Base-by-base conservation (phyloP, 2,888 invertebrate genomes). In the Sinodicranocentrus sp. region DNA sequence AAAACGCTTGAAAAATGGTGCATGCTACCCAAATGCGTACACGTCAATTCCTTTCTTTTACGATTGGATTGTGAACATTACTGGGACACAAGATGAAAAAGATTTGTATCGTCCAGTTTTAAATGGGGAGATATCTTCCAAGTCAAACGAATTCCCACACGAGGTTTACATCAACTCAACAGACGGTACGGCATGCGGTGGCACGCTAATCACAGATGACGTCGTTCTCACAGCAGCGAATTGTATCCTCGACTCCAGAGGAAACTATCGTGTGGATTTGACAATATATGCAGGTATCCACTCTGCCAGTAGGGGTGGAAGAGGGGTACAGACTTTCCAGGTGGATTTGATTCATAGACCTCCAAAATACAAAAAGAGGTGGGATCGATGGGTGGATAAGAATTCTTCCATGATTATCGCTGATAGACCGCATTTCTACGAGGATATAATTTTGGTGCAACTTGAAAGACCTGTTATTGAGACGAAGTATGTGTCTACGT, bases 141-240 rank as follows among this genome's bases (percentile, higher is more conserved):
- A 28, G 13, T 33, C 78, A 6, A 71, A 39, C 21, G 78, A 78
- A 21, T 78, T 78, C 57, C 78, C 78, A 15, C 78, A 78, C n/a
- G 48, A 70, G 25, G 78, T 78, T 23, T 78, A 78, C 63, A 78
- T 78, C 1, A 78, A 78, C 25, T 78, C 78, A n/a, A 78, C 78
- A 2, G 78, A 78, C 33, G 78, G 78, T 15, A 78, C 63, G 2
- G 70, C 78, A 8, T 78, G 78, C 33, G 78, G 78, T 10, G 78
- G 78, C 8, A 78, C 70, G 0, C 21, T 78, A 0, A 71, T 78
- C 33, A 71, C 70, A 8, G 17, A n/a, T 6, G 78, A 78, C 13
- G 71, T 78, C 0, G 78, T 78, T 6, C 70, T 78, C 6, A 78
- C 61, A 1, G 78, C 78, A 6, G 78, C 70, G 10, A 59, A 78